phyloP scores from a whole-genome alignment of 2,888 invertebrate genomes.

The Ophion slaviceki region DNA sequence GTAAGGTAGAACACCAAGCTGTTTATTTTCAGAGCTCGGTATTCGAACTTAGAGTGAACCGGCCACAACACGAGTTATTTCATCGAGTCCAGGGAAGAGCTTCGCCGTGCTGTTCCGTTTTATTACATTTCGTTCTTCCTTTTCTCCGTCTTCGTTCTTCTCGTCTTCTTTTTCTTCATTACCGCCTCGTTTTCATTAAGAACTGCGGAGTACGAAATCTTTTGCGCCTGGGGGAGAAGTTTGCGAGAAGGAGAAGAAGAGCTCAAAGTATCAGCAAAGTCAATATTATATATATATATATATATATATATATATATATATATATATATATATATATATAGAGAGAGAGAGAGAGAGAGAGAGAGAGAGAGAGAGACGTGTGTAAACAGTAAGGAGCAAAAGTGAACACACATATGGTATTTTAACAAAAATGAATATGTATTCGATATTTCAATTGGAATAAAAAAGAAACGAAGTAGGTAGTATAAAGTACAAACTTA shows the following conservation, averaged over 20 bases:
- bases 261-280: background rate
- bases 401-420: too few species aligned
- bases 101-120: constrained; percentile 10
- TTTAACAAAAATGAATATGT: background rate
- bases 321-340: background rate
- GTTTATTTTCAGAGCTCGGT: constrained; percentile 90
- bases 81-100: constrained; percentile 31
- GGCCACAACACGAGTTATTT: constrained; percentile 82
- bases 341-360: too few species aligned
- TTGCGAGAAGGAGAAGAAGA: background rate
- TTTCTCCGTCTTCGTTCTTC: background rate
- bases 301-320: too few species aligned
- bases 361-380: too few species aligned
- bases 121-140: constrained; percentile 1
- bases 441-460: background rate
- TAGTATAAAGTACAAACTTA: too few species aligned
- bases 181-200: constrained; percentile 10
- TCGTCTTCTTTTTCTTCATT: constrained; percentile 2
- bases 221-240: background rate
- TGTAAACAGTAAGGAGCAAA: too few species aligned
- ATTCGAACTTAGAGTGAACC: constrained; percentile 96
- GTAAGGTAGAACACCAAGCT: constrained; percentile 99
- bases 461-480: too few species aligned
- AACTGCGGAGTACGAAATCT: background rate
- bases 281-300: background rate